phyloP scores from a whole-genome alignment of 2,113 vertebrate genomes.

The Bostrychus sinensis region DNA sequence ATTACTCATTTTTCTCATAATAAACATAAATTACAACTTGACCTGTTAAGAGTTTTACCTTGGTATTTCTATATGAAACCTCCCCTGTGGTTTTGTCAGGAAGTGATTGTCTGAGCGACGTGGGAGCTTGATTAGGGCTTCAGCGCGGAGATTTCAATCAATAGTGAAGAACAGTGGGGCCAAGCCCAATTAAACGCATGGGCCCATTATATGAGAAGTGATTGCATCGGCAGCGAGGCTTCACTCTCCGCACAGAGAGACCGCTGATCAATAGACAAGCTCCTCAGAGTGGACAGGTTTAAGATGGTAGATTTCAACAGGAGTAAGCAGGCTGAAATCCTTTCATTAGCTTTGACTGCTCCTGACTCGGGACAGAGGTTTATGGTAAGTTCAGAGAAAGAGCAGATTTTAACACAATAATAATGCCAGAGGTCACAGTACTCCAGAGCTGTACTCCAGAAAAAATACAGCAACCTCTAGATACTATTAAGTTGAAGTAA shows the following conservation, averaged over 20 bases:
- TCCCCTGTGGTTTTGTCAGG: conserved; percentile 22
- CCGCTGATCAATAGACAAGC: conserved; percentile 71
- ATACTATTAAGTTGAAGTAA: too few species aligned
- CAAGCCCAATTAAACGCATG: conserved; percentile 68
- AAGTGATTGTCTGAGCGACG: conserved; percentile 40
- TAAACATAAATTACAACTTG: conserved; percentile 1
- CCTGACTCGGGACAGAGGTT: neutral
- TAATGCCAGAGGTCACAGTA: neutral
- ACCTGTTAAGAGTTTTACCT: conserved; percentile 1
- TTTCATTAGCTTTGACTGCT: conserved; percentile 45
- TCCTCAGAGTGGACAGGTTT: conserved; percentile 59
- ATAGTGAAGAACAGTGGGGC: conserved; percentile 58
- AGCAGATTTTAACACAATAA: neutral
- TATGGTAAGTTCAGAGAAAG: neutral
- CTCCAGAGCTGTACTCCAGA: neutral
- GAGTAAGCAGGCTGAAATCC: conserved; percentile 39
- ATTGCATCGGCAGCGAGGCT: conserved; percentile 64
- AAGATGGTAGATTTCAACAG: conserved; percentile 59
- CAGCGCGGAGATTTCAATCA: conserved; percentile 64
- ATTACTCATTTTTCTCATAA: neutral
- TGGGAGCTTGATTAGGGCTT: conserved; percentile 58
- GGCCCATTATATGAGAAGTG: conserved; percentile 70
- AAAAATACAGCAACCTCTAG: too few species aligned
- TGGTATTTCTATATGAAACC: conserved; percentile 38
- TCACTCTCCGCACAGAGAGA: conserved; percentile 48